Evolutionary conservation across 2,888 invertebrate genomes (phyloP), one percentile per base, ranked within the genome.

Genomic region (Troides helena): DNA sequence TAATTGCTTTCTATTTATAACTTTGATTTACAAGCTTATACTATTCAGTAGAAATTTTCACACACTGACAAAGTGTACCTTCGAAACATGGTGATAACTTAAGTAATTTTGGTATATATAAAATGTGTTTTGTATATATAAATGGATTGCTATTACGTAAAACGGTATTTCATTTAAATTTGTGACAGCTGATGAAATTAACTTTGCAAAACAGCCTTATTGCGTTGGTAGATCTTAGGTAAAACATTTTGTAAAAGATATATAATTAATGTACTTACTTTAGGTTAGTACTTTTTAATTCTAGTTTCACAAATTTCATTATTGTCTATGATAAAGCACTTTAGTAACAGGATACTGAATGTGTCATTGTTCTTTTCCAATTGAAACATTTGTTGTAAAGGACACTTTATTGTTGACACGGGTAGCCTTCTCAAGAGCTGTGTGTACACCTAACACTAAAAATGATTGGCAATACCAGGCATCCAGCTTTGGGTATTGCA

Each of bases 131-230:
- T 30, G 5, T 30, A 3, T 21, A 21, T 96, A 96, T 80, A 92
- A 96, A 77, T 96, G 96, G 80, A 87, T 97, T 68, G 82, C 97
- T 95, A 95, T 80, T 30, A 30, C 94, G 95, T 77, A 96, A 95
- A 81, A 96, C 96, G 94, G 95, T 95, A 84, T 60, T 18, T 23
- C 17, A 62, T 23, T 17, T 0, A 17, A 59, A 59, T 23, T 59
- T 30, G 3, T 30, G 5, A 30, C 17, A 59, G 2, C 3, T 50
- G 14, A 10, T 39, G 39, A 39, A 39, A 10, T 39, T 7, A 39
- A 39, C 39, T 39, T 39, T 39, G 39, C 39, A 39, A 39, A 8
- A 10, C 39, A 39, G 7, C 10, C 39, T 39, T 7, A 39, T 39
- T 39, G 10, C 39, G 5, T 8, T 10, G 1, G 10, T 10, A 39